Base-by-base conservation (phyloP, 1,140 invertebrate genomes). In the Carposina sasakii region DNA sequence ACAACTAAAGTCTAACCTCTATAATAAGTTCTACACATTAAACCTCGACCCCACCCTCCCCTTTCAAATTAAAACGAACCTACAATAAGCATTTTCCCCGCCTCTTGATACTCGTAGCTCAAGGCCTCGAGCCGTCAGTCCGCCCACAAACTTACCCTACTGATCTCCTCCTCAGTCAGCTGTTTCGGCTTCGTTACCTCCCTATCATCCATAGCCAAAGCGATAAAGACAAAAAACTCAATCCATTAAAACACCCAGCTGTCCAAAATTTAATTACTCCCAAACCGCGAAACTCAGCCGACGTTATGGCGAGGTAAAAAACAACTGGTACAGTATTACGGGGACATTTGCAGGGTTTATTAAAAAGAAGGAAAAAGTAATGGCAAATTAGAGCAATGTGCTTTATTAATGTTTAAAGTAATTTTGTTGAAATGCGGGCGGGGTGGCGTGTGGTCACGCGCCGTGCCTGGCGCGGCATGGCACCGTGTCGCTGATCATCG, bases 331-430 rank as follows among this genome's bases (percentile, higher is more conserved):
- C 54, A 78, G n/a, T 63, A 74, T 73, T 69, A 75, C 71, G 46
- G 66, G 63, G 69, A 60, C 59, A 57, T 63, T 76, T 76, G 61
- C 65, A 69, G 67, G 61, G 67, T 71, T 71, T 78, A 75, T 75
- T 81, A 76, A 78, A 77, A 81, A 77, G 79, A 78, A 79, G 53
- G 61, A 69, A 60, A 78, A 79, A 78, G 76, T 81, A 72, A 72
- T 76, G 67, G 63, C 52, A 76, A 81, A 81, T 79, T 83, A 81
- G 65, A 79, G 70, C 73, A 78, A 72, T 76, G 79, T 76, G 73
- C 72, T 72, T 79, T 83, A 78, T 83, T 83, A 83, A 81, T 78
- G 76, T 81, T 69, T 67, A 72, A 71, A 72, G 74, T 83, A 79
- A 81, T 77, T 82, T 81, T 60, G 67, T 71, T 77, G 59, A 63